Base-by-base conservation (phyloP, 2,113 vertebrate genomes). In the Coptodon bakossiorum region DNA sequence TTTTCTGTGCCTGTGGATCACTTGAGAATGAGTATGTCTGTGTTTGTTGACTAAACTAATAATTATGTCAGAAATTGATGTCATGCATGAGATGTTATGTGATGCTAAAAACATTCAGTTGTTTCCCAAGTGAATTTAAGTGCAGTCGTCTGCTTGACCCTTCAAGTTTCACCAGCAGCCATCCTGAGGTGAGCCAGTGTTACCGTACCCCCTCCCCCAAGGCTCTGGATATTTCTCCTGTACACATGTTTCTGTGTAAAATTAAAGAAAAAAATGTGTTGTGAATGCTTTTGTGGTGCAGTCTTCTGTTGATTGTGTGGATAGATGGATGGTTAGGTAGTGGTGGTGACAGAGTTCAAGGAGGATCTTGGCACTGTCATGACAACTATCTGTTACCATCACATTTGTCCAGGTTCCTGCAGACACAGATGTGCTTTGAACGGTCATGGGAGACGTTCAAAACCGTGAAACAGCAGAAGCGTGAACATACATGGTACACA, bases 71-170 rank as follows among this genome's bases (percentile, higher is more conserved):
- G 66, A 93, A 93, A 92, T 90, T 94, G 89, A 94, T 96, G 93
- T 95, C 59, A 81, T 91, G 95, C 94, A 96, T 95, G 94, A 93
- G 80, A 40, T 92, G 89, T 94, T 79, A 91, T 34, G 59, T 94
- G 91, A 86, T 89, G 81, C 81, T 88, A 78, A 92, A 90, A 50
- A 73, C 83, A 87, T 88, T 87, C 61, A 91, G 81, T 86, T 14
- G 31, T 93, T 90, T 85, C 73, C 86, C 87, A 85, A 53, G 87
- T 94, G 91, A 86, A 52, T 86, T 90, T 7, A 50, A 89, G 85
- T 93, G 34, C 91, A 83, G 85, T 90, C 27, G 73, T 94, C 79
- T 86, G 86, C 87, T 93, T 88, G 61, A 29, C 82, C 84, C 82
- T 66, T 71, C 63, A 53, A 85, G 63, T 93, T 88, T 89, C 91